Evolutionary conservation across 2,888 invertebrate genomes (phyloP).

Genomic region (Eurytoma adleriae): DNA sequence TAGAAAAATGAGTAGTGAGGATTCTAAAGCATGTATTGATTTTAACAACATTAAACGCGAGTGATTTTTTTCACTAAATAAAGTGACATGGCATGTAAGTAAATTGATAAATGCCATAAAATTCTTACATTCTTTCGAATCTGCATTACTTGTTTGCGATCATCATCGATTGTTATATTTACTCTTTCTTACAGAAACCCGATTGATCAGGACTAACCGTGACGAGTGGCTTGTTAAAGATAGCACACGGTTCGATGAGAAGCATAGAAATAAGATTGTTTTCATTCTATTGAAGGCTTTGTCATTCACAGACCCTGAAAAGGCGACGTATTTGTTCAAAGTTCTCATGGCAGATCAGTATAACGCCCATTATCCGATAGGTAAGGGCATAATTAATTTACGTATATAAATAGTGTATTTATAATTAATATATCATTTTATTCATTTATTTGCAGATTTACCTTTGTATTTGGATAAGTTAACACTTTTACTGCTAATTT

Average conservation of each 20-base stretch:
- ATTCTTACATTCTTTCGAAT: constrained; percentile 57
- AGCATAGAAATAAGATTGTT: constrained; percentile 62
- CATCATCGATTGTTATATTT: not conserved
- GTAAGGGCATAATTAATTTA: constrained; percentile 59
- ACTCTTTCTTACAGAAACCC: constrained; percentile 49
- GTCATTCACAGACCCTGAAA: constrained; percentile 57
- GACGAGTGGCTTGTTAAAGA: constrained; percentile 61
- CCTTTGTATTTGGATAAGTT: constrained; percentile 66
- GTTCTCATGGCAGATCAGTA: constrained; percentile 65
- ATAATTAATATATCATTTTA: not conserved
- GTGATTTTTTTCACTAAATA: constrained; percentile 38
- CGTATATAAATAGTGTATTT: not conserved
- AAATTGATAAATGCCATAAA: constrained; percentile 45
- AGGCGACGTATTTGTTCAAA: constrained; percentile 64
- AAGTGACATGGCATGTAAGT: constrained; percentile 54
- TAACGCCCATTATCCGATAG: constrained; percentile 64
- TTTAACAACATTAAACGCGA: constrained; percentile 34
- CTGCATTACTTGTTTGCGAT: constrained; percentile 45
- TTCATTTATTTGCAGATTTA: constrained; percentile 39
- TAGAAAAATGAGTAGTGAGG: constrained; percentile 46
- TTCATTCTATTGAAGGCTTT: constrained; percentile 63
- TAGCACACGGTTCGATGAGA: constrained; percentile 58
- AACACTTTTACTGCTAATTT: constrained; percentile 51
- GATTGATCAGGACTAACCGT: constrained; percentile 54
- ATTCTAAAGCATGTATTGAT: constrained; percentile 57